Base-by-base conservation (phyloP, 37 sponge, comb jelly and placozoan species). In the Beroe forskalii region DNA sequence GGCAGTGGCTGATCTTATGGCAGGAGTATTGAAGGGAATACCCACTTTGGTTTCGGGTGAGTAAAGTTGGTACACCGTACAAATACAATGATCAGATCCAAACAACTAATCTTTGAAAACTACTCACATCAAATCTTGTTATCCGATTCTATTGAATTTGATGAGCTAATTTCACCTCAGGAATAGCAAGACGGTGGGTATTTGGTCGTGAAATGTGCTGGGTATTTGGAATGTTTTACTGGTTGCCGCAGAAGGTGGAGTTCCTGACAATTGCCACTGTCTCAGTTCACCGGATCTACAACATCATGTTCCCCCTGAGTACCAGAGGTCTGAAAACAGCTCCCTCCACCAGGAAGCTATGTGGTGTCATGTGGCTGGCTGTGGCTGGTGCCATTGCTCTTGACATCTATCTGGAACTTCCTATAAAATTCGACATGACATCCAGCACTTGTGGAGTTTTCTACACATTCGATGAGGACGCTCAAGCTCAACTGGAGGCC, bases 181-280 rank as follows among this genome's bases (percentile, higher is more conserved):
- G 60, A 30, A 63, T 63, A 63, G 66, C 66, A 28, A 63, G 25
- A 19, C 20, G n/a, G 66, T 63, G 66, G 66, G 66, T 63, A 20
- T 20, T 63, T 4, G 66, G 66, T 23, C 4, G 28, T 23, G 66
- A 28, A 3, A 30, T 24, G 3, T 63, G 66, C 25, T 63, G 14
- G 14, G 25, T 63, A 24, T 63, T 28, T 30, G 66, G 66, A 3
- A 28, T 63, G 4, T 3, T 63, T 4, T 24, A 30, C 2, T 63
- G 25, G 28, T 4, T 63, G 28, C 4, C 28, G 4, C 6, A 24
- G 9, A 6, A 4, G 14, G 66, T 63, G 66, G 66, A 63, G 66
- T 28, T 63, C 28, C 66, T 28, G 66, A 30, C 25, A 28, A 30
- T 63, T 28, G 25, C 66, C n/a, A 20, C 25, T 4, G 25, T 63